A percentile compares a stretch with the other conserved stretches of the same genome.
phyloP scores from a whole-genome alignment of 2,113 vertebrate species.

The Ranitomeya variabilis region DNA sequence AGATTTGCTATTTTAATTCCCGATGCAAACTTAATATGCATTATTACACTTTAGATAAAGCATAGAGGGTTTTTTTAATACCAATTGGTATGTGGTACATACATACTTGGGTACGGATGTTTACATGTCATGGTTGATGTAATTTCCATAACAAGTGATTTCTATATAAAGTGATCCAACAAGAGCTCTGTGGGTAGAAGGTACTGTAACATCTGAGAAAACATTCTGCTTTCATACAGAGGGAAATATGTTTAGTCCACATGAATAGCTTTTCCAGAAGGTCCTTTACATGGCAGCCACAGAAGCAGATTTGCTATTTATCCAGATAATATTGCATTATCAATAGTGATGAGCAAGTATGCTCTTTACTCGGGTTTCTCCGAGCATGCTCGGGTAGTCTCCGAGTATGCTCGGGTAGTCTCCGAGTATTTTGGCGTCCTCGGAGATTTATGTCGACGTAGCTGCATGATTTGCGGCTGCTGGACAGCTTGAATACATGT shows the following conservation, averaged over 20 bases:
- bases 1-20: slow-evolving; percentile 9
- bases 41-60: background rate
- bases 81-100: slow-evolving; percentile 31
- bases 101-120: background rate
- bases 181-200: background rate
- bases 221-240: background rate
- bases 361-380: too few species aligned
- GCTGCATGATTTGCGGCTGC: too few species aligned
- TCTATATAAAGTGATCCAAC: background rate
- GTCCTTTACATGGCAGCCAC: too few species aligned
- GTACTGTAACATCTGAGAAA: background rate
- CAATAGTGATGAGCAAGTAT: too few species aligned
- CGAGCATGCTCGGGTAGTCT: too few species aligned
- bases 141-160: slow-evolving; percentile 31
- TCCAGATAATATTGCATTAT: too few species aligned
- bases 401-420: too few species aligned
- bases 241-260: background rate
- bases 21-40: background rate
- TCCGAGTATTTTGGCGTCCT: too few species aligned
- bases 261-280: background rate
- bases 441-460: too few species aligned
- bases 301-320: too few species aligned
- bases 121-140: slow-evolving; percentile 29
- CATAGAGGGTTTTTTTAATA: background rate
- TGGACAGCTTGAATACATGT: too few species aligned